Evolutionary conservation across 2,113 vertebrate species (phyloP), one percentile per base, ranked within the genome.

Genomic region (Lampris incognitus): DNA sequence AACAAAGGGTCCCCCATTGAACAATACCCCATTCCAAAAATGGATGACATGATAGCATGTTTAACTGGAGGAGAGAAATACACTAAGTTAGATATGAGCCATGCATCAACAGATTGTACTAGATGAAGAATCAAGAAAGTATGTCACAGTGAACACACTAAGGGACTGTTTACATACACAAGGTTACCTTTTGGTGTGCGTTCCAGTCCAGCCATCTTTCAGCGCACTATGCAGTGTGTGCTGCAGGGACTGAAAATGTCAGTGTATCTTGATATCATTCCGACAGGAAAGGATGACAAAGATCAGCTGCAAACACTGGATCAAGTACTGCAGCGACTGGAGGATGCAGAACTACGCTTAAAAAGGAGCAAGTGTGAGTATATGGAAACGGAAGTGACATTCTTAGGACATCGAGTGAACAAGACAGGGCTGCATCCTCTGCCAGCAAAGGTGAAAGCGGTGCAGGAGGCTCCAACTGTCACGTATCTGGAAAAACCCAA

Each of bases 211-310:
- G 24, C 24, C 24, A 24, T 24, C 24, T 24, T 24, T 24, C 24
- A 24, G 24, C 24, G 24, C 24, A 24, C 24, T 24, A 24, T 24
- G 24, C 0, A 24, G 24, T 0, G 24, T 24, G 24, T 24, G 24
- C 24, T 24, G 24, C 24, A 24, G 24, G 24, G 24, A 24, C 24
- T 24, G 41, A 61, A 79, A 10, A 40, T 71, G 0, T 41, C 61
- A 1, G 10, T 80, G 0, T 84, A 84, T 24, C 6, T 84, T 9
- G 72, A 80, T 54, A 80, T 72, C 75, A 59, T 38, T n/a, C 36
- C 24, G 24, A 24, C 24, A 24, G 24, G 24, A 24, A 24, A 24
- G 24, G 24, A 24, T 24, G 24, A 24, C 6, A 4, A 6, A 6
- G 57, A 59, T 1, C 57, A 59, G 0, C n/a, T 59, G 24, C n/a